Conservation (phyloP, 2,113 vertebrate species). For the Mustela nigripes region DNA sequence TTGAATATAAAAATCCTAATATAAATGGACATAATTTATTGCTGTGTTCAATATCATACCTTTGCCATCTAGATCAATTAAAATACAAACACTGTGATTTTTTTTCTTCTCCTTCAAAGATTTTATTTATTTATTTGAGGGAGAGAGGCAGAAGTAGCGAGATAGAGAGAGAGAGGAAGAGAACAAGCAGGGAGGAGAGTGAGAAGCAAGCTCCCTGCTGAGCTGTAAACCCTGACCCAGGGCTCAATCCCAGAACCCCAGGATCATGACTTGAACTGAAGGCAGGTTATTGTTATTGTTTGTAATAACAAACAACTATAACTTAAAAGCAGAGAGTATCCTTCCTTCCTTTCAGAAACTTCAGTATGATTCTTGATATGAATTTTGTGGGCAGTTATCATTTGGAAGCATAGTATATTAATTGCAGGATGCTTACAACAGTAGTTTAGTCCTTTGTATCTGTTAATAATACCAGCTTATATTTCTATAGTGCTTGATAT, state of each 20-base stretch:
- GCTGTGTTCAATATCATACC: neutral
- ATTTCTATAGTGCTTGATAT: neutral
- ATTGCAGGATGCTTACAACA: neutral
- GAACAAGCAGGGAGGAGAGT: too few species aligned
- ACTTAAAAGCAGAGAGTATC: neutral
- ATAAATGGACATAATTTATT: neutral
- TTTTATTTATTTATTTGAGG: too few species aligned
- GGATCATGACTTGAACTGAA: neutral
- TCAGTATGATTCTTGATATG: neutral
- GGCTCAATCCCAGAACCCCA: neutral
- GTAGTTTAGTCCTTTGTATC: neutral
- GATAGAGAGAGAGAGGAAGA: too few species aligned
- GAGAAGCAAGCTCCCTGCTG: too few species aligned
- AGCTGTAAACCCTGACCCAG: too few species aligned
- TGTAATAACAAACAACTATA: neutral
- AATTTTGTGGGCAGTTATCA: neutral
- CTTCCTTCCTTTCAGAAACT: neutral
- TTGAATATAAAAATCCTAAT: constrained; percentile 10
- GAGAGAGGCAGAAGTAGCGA: too few species aligned
- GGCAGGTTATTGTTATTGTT: too few species aligned
- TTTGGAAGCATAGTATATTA: neutral
- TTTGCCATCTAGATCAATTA: constrained; percentile 27
- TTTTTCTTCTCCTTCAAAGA: too few species aligned
- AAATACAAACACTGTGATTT: neutral
- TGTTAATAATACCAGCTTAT: neutral